A percentile compares a stretch with the other conserved stretches of the same genome.
phyloP scores from a whole-genome alignment of 2,113 vertebrate species.

The Sialia sialis region DNA sequence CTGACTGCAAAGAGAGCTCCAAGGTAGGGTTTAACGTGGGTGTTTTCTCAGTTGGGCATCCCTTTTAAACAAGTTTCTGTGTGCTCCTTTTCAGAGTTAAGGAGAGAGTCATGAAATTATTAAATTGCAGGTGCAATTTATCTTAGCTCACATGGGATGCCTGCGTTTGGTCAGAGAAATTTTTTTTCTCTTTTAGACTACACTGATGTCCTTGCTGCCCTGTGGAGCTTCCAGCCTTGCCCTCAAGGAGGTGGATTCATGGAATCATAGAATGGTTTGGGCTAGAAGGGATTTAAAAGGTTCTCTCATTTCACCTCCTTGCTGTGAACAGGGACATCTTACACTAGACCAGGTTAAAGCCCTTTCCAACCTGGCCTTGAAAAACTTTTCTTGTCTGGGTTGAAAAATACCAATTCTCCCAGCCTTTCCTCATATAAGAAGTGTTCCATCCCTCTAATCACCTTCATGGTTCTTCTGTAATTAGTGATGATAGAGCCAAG shows the following conservation, averaged over 20 bases:
- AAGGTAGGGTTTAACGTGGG: neutral
- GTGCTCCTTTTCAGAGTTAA: neutral
- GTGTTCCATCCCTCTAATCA: no score
- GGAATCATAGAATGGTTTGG: neutral
- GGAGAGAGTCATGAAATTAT: neutral
- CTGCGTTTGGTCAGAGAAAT: neutral
- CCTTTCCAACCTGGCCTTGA: no score
- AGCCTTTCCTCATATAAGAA: neutral
- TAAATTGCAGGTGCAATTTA: neutral
- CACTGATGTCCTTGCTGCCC: fast-evolving
- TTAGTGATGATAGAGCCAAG: fast-evolving
- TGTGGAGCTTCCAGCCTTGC: neutral
- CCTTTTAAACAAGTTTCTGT: neutral
- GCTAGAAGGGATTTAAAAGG: neutral
- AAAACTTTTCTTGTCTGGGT: neutral
- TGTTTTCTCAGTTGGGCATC: neutral
- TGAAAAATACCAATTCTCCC: neutral
- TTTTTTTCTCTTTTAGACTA: neutral
- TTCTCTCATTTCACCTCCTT: neutral
- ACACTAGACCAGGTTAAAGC: neutral
- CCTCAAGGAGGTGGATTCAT: neutral
- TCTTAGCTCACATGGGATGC: neutral
- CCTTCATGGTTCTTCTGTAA: neutral
- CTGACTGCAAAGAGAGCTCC: neutral
- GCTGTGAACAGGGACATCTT: neutral